Evolutionary conservation across 2,113 vertebrate species (phyloP).

Genomic region (Oryzias melastigma): DNA sequence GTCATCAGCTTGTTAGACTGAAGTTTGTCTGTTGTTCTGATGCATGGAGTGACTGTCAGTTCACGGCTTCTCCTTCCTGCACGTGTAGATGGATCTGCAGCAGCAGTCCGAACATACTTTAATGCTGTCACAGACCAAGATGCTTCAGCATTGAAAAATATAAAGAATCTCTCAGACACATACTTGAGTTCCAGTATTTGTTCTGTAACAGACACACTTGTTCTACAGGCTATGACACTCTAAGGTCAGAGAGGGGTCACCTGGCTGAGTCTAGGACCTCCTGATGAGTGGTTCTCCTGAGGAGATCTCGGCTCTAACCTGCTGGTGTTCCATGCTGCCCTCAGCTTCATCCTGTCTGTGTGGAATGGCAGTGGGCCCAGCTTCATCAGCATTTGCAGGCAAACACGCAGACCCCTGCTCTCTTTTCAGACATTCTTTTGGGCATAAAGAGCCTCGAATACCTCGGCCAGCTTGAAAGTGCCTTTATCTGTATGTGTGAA

Average conservation of each 20-base stretch:
- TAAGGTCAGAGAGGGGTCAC: conserved; percentile 52
- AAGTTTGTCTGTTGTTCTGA: no score
- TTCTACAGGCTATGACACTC: conserved; percentile 37
- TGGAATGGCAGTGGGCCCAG: conserved; percentile 61
- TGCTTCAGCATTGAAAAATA: conserved; percentile 32
- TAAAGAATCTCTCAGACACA: conserved; percentile 29
- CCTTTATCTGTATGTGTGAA: conserved; percentile 43
- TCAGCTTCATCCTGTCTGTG: conserved; percentile 41
- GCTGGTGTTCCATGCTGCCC: conserved; percentile 37
- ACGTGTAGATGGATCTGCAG: no score
- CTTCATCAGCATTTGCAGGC: conserved; percentile 48
- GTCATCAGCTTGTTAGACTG: no score
- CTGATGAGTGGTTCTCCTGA: conserved; percentile 48
- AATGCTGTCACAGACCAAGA: conserved; percentile 29
- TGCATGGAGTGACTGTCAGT: no score
- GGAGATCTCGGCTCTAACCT: conserved; percentile 42
- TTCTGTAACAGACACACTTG: conserved; percentile 8
- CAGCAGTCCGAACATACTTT: conserved; percentile 4
- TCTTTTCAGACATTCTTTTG: conserved; percentile 45
- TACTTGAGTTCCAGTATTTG: conserved; percentile 17
- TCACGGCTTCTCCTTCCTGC: no score
- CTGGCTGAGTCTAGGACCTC: conserved; percentile 37
- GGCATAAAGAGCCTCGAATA: conserved; percentile 25
- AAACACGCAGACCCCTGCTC: conserved; percentile 43
- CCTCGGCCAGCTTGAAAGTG: conserved; percentile 35